Percentiles rank a stretch among this genome's conserved stretches.
phyloP scores from a whole-genome alignment of 2,888 invertebrate species.

The Chloroclystis v-ata region DNA sequence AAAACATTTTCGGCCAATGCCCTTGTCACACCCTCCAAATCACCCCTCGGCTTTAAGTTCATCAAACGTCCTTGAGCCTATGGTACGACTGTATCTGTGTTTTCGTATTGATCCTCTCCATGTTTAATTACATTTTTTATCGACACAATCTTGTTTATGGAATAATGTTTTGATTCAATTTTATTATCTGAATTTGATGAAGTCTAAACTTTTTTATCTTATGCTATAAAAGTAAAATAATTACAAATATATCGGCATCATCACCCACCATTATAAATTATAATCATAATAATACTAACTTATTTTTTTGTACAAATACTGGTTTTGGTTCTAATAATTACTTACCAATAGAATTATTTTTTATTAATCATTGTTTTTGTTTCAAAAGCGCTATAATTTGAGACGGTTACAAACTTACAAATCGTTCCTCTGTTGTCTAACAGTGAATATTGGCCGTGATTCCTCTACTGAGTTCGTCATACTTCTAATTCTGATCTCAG shows the following conservation, averaged over 20 bases:
- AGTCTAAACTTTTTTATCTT: too few species aligned
- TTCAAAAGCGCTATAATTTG: background rate
- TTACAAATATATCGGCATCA: too few species aligned
- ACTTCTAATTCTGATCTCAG: conserved; percentile 48
- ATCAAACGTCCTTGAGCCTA: conserved; percentile 52
- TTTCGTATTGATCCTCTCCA: conserved; percentile 4
- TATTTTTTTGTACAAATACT: too few species aligned
- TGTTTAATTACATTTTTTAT: background rate
- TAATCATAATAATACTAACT: too few species aligned
- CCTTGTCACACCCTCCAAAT: conserved; percentile 28
- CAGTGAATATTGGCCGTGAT: conserved; percentile 3
- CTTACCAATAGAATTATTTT: too few species aligned
- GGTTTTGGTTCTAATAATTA: too few species aligned
- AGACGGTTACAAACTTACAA: background rate
- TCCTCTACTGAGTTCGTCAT: conserved; percentile 2
- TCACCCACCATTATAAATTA: too few species aligned
- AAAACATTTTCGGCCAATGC: conserved; percentile 33
- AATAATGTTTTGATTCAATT: background rate
- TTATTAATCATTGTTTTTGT: background rate
- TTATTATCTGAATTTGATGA: too few species aligned
- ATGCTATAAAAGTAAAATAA: too few species aligned
- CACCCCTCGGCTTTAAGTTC: conserved; percentile 44
- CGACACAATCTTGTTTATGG: too few species aligned
- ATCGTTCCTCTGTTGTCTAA: background rate
- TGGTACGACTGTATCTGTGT: conserved; percentile 38